Evolutionary conservation across 2,888 invertebrate species (phyloP), one percentile per base, ranked within the genome.

Genomic region (Branchipolynoe longqiensis): DNA sequence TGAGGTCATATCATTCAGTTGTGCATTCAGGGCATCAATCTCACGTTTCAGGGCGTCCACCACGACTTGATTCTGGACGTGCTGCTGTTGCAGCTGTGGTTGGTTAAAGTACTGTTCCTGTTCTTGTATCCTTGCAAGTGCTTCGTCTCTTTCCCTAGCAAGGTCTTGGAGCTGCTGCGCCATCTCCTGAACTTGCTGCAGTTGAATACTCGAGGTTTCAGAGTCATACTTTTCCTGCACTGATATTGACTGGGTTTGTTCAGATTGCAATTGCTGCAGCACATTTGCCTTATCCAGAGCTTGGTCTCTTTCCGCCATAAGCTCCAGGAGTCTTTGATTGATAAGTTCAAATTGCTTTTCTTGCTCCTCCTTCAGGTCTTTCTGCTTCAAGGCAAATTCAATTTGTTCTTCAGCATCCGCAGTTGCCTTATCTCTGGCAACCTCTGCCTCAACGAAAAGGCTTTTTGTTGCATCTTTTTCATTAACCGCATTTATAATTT

Each of bases 11-110:
- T 40, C 54, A 33, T 59, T 25, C 31, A 85, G 56, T 41, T 81
- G 81, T 14, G 58, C 58, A 85, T 78, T 81, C 18, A 85, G 56
- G 22, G 40, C 78, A 31, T 85, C 78, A 40, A 85, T 85, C 36
- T 85, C 48, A 2, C 28, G 22, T 33, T 33, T 81, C 33, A 85
- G 33, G 14, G 38, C 58, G 22, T 48, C 54, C 6, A 33, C 40
- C 4, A 54, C 40, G 25, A 40, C 31, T 1, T 22, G 8, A 18
- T 41, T 31, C 1, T 33, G 1, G 1, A 18, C 31, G 22, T 54
- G 36, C 74, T 74, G 22, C 31, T 33, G 48, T 14, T 58, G 6
- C 31, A 12, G 28, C 8, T 12, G 74, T 14, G 33, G n/a, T 56
- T 48, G 54, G 18, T 14, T 56, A 12, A 81, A 41, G 12, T 8